Evolutionary conservation across 2,113 vertebrate species (phyloP), one percentile per base, ranked within the genome.

Genomic region (Rhinogobius similis): DNA sequence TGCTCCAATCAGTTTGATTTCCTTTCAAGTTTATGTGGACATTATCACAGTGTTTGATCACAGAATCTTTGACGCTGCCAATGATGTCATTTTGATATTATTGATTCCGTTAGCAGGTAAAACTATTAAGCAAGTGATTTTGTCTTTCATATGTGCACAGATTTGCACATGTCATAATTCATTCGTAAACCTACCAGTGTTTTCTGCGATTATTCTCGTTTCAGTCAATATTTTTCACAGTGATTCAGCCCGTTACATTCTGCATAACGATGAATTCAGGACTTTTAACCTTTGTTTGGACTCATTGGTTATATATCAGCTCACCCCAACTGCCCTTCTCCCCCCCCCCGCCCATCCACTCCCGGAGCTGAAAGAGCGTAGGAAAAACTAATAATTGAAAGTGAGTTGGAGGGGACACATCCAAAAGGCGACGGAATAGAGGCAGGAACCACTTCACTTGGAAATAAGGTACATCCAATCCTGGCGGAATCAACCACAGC

Each of bases 381-480:
- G 38, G 48, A n/a, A 79, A 72, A 79, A 76, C 55, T 58, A 76
- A 75, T 78, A 76, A 72, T 82, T 79, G 79, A 75, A 72, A 77
- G 77, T 44, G 46, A 78, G 46, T 68, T 72, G 55, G 77, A 27
- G 67, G 38, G 23, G 65, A 39, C 58, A 53, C 52, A 76, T 36
- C 53, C 52, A 67, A 67, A 72, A 63, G 65, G 21, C 73, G 46
- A 18, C 43, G 62, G 67, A 67, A 79, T 41, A 6, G 67, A 0
- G 29, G 73, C 32, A 29, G 65, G 21, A 5, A 69, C 48, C 65
- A 67, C 76, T 75, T 76, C 70, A 81, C 53, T 75, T 70, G 55
- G 48, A 77, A 84, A 87, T 72, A 82, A 78, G 70, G 62, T 16
- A 43, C 62, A 78, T 75, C 70, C 52, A 79, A 72, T 83, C 70